Percentiles rank a stretch among this genome's conserved stretches.
Conservation (phyloP, 30 jellyfish, hydroid and myxozoan genomes). For the Chrysaora quinquecirrha region DNA sequence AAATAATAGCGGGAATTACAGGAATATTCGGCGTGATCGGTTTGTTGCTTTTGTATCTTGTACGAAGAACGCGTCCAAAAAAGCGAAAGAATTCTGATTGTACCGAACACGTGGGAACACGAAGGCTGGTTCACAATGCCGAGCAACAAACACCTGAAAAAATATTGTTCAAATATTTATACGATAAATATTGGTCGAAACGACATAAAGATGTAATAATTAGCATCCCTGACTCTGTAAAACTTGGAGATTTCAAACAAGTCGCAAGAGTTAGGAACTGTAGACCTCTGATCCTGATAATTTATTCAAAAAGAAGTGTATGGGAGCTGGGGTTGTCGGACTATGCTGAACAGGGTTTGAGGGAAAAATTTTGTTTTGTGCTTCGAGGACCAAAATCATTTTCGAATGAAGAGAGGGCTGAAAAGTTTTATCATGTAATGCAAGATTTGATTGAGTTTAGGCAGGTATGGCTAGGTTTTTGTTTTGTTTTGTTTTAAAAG, state of each 20-base stretch:
- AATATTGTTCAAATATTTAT: slow-evolving; percentile 39
- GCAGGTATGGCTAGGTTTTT: slow-evolving; percentile 54
- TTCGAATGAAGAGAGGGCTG: slow-evolving; percentile 52
- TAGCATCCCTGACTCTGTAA: slow-evolving; percentile 14
- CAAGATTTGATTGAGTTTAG: slow-evolving; percentile 78
- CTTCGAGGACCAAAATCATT: slow-evolving; percentile 79
- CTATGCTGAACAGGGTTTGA: slow-evolving; percentile 54
- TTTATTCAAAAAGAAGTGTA: slow-evolving; percentile 67
- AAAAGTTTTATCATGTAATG: slow-evolving; percentile 39
- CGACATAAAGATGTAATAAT: not conserved
- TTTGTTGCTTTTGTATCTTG: slow-evolving; percentile 22
- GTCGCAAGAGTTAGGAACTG: slow-evolving; percentile 54
- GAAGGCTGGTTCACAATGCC: not conserved
- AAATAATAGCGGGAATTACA: slow-evolving; percentile 24
- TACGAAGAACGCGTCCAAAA: slow-evolving; percentile 1
- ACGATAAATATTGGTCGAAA: slow-evolving; percentile 61
- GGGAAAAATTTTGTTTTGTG: slow-evolving; percentile 70
- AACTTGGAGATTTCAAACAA: slow-evolving; percentile 66
- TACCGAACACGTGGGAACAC: slow-evolving; percentile 39
- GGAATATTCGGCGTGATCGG: slow-evolving; percentile 45
- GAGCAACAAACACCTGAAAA: slow-evolving; percentile 32
- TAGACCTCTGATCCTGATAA: slow-evolving; percentile 56
- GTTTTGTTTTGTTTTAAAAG: not conserved
- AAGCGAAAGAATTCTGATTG: slow-evolving; percentile 31
- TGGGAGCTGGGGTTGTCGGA: slow-evolving; percentile 88